Evolutionary conservation across 2,797 vertebrate genomes (phyloP).

Genomic region (Bovichtus diacanthus): DNA sequence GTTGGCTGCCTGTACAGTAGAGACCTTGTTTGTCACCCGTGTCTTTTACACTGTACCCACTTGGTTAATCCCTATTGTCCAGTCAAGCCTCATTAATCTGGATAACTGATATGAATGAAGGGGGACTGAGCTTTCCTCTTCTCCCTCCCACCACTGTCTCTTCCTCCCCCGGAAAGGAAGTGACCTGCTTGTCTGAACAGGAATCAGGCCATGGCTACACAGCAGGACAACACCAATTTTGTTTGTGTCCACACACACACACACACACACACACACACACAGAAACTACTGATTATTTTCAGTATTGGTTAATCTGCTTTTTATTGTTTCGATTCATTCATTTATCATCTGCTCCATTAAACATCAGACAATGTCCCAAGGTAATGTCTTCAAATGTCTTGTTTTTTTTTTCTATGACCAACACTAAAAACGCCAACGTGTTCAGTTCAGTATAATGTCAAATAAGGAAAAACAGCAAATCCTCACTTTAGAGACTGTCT

Average conservation of each 20-base stretch:
- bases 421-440: neutral
- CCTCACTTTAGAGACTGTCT: neutral
- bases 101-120: slow-evolving; percentile 77
- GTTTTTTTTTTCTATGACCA: neutral
- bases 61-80: slow-evolving; percentile 77
- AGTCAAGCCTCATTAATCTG: slow-evolving; percentile 79
- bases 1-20: slow-evolving; percentile 68
- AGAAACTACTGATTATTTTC: neutral
- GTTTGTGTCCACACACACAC: slow-evolving; percentile 45
- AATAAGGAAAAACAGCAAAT: neutral
- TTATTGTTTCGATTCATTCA: neutral
- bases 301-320: neutral
- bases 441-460: neutral
- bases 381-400: too few relatives aligned
- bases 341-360: neutral
- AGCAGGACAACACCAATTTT: slow-evolving; percentile 74
- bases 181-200: slow-evolving; percentile 81
- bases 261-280: neutral
- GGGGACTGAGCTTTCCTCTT: slow-evolving; percentile 56
- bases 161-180: slow-evolving; percentile 76
- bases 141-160: slow-evolving; percentile 53
- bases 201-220: slow-evolving; percentile 78
- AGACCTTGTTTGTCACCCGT: slow-evolving; percentile 74
- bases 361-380: too few relatives aligned
- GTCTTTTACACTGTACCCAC: slow-evolving; percentile 70